These are phyloP conservation scores for Calypte anna DNA, from an alignment of 2,113 vertebrate genomes.

Conservation along the genomic window DNA sequence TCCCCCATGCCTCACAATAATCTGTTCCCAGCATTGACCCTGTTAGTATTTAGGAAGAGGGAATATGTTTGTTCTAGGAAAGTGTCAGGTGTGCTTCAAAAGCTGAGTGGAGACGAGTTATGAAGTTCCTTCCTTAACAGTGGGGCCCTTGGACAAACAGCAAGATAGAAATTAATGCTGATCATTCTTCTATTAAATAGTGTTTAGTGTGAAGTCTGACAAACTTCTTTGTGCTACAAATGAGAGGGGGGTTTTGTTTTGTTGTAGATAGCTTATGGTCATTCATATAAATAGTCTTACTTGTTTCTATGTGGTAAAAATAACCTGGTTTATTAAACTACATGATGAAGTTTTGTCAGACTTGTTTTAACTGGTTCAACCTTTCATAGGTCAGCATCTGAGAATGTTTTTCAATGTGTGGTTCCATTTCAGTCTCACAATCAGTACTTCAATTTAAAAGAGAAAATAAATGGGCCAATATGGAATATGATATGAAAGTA, in stretches of 20 bases:
- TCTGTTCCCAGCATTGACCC: background rate
- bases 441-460: background rate
- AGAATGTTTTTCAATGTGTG: background rate
- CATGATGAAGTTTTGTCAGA: accelerated
- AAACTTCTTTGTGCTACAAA: background rate
- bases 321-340: background rate
- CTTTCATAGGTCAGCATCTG: background rate
- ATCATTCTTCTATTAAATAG: background rate
- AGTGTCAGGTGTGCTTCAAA: background rate
- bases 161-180: background rate
- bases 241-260: background rate
- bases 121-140: background rate
- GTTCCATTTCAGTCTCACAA: background rate
- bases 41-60: background rate
- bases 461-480: background rate
- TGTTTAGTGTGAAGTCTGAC: background rate
- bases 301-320: background rate
- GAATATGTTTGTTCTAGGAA: background rate
- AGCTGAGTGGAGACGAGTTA: background rate
- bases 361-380: background rate
- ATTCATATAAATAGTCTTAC: background rate
- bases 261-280: background rate
- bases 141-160: background rate
- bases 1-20: background rate
- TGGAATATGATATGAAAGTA: background rate